phyloP scores from a whole-genome alignment of 2,888 invertebrate species.

The Diarsia dahlii region DNA sequence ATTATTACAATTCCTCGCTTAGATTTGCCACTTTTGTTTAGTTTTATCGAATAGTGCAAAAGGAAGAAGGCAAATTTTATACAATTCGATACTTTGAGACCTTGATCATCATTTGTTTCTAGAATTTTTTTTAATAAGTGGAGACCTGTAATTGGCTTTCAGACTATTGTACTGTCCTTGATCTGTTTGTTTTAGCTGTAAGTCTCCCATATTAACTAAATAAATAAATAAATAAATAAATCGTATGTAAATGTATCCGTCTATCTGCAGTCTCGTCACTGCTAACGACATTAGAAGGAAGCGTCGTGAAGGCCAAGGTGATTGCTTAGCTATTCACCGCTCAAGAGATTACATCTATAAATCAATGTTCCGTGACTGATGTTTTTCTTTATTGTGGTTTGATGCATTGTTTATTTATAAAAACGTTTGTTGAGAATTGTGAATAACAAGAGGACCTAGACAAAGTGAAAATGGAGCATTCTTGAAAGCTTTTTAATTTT shows the following conservation, averaged over 20 bases:
- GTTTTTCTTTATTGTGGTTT: conserved; percentile 22
- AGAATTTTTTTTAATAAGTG: no score
- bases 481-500: no score
- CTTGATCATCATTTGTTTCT: conserved; percentile 5
- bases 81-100: neutral
- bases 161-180: no score
- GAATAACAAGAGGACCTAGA: no score
- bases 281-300: conserved; percentile 39
- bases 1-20: neutral
- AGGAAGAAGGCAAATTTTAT: no score
- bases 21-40: neutral
- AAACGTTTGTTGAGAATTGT: neutral
- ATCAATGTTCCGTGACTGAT: conserved; percentile 45
- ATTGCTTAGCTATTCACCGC: conserved; percentile 25
- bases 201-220: no score
- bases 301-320: conserved; percentile 46
- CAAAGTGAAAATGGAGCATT: no score
- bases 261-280: conserved; percentile 18
- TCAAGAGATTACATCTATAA: conserved; percentile 48
- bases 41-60: neutral
- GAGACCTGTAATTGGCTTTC: no score
- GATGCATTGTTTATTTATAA: conserved; percentile 22
- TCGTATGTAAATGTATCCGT: neutral
- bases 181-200: no score
- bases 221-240: no score